Base-by-base conservation (phyloP, 1,140 invertebrate genomes). In the Melanaphis sacchari region DNA sequence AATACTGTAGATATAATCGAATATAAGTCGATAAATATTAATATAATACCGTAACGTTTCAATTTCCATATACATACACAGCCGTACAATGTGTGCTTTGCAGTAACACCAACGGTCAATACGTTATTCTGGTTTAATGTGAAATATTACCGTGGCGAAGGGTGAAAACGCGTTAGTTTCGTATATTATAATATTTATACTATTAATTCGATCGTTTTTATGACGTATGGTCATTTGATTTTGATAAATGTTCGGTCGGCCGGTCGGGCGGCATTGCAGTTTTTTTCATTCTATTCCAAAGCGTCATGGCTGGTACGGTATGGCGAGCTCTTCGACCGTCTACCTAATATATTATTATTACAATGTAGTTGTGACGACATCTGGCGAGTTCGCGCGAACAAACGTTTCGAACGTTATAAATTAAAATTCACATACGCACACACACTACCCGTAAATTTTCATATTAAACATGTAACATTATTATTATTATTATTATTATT, bases 151-250 rank as follows among this genome's bases (percentile, higher is more conserved):
- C 46, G 43, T 18, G 21, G 24, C 43, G 11, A 52, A 36, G 87
- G 87, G 46, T 11, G 46, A 49, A 87, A 87, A 87, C 84, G 41
- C 84, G 84, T n/a, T n/a, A 31, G 31, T 15, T 5, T 66, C 31
- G 31, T n/a, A 76, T 76, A 76, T 76, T 76, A 66, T n/a, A 66
- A 66, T 66, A 21, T 36, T 49, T n/a, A n/a, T n/a, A 41, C 41
- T 87, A 87, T 52, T 89, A 89, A 89, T 89, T 89, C 46, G 46
- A 89, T 36, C 46, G 87, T 89, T 89, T 89, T 52, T 31, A 38
- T n/a, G 87, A 89, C 43, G 3, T 9, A 22, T 31, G 41, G 59
- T 36, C 46, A 38, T 9, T 89, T 21, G 87, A 89, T 89, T 52
- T 52, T 52, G 87, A 89, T 24, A 52, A 89, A 89, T 36, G 87